These are phyloP conservation scores for Bovichtus variegatus DNA, from an alignment of 2,797 vertebrate genomes.

Conservation along the genomic window DNA sequence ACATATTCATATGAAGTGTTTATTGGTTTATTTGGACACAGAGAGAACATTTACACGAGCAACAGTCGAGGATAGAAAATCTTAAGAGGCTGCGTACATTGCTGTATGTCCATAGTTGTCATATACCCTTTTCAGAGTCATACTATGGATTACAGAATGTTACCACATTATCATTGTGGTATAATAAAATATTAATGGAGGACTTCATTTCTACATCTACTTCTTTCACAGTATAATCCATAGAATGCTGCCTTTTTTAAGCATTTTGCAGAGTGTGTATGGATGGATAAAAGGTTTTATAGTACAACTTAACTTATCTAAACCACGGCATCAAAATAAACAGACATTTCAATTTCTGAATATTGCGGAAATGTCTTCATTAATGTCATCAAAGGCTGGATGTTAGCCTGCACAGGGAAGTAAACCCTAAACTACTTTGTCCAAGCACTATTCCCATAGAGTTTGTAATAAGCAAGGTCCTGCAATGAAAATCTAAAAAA, in stretches of 20 bases:
- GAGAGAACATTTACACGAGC: constrained; percentile 46
- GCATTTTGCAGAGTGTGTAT: constrained; percentile 6
- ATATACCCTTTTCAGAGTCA: constrained; percentile 69
- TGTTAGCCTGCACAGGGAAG: not conserved
- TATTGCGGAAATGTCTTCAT: not conserved
- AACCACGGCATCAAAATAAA: constrained; percentile 32
- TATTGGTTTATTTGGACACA: constrained; percentile 74
- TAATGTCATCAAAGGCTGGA: not conserved
- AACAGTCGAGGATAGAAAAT: constrained; percentile 40
- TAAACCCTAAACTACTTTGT: not conserved
- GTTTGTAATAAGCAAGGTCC: not conserved
- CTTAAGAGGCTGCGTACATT: constrained; percentile 61
- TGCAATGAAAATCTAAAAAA: not conserved
- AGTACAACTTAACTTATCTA: not conserved
- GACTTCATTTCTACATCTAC: constrained; percentile 54
- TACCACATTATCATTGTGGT: constrained; percentile 76
- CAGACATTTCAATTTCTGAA: constrained; percentile 1
- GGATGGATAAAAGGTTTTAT: constrained; percentile 11
- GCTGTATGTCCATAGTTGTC: constrained; percentile 68
- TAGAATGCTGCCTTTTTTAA: constrained; percentile 24
- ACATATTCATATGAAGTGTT: constrained; percentile 78
- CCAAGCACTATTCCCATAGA: not conserved
- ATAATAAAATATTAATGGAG: constrained; percentile 76
- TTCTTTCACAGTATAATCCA: constrained; percentile 60
- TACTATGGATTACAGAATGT: constrained; percentile 74